Percentiles rank a stretch among this genome's conserved stretches.
Evolutionary conservation across 2,113 vertebrate genomes (phyloP).

Genomic region (Accipiter virgatus): DNA sequence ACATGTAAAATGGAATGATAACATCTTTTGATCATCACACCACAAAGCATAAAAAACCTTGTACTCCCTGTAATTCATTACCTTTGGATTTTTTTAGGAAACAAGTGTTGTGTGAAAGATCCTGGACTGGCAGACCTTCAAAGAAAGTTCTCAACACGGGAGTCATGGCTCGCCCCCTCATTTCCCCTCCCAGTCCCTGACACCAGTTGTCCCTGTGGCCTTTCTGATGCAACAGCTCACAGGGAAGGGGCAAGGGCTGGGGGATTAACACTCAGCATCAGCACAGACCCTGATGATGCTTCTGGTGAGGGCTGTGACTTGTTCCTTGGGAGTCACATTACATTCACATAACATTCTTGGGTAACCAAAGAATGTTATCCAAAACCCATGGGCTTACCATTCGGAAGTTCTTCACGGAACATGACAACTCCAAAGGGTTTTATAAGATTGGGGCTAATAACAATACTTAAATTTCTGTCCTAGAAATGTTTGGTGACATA

Average conservation of each 20-base stretch:
- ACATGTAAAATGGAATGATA: not conserved
- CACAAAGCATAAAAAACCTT: slow-evolving; percentile 26
- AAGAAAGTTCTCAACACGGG: not conserved
- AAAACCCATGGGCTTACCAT: not conserved
- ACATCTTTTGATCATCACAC: slow-evolving; percentile 53
- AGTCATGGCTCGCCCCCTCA: not conserved
- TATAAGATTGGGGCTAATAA: not conserved
- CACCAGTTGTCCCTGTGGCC: not conserved
- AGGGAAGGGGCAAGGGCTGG: not conserved
- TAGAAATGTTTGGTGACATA: not conserved
- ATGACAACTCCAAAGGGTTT: not conserved
- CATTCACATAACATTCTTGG: no score
- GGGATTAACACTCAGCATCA: not conserved
- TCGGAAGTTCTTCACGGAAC: not conserved
- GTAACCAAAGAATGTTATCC: not conserved
- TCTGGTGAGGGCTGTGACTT: not conserved
- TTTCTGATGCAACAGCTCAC: not conserved
- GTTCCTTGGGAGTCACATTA: not conserved
- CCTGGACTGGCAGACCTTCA: slow-evolving; percentile 6
- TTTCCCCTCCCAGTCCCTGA: not conserved
- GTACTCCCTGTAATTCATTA: slow-evolving; percentile 24
- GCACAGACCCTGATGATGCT: not conserved
- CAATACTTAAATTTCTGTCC: not conserved
- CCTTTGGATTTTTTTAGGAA: slow-evolving; percentile 19
- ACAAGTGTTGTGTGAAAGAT: slow-evolving; percentile 23